A percentile compares a stretch with the other conserved stretches of the same genome.
These are phyloP conservation scores for Cariama cristata DNA, from an alignment of 2,113 vertebrate genomes.

Conservation along the genomic window DNA sequence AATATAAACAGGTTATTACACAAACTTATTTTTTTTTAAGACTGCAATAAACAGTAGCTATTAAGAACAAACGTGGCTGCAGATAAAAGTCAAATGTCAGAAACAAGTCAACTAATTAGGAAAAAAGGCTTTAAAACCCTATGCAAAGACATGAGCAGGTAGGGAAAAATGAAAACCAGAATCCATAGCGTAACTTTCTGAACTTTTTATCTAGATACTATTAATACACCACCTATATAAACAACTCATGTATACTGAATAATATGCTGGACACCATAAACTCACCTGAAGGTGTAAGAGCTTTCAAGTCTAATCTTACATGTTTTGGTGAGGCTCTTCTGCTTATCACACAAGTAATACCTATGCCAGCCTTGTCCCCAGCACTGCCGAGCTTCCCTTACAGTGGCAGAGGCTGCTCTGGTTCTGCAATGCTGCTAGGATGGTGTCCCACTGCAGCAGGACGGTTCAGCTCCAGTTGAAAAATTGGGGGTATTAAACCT, in stretches of 20 bases:
- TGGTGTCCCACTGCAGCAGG: neutral
- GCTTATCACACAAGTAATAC: neutral
- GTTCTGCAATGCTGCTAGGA: neutral
- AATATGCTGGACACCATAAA: neutral
- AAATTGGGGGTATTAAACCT: accelerated
- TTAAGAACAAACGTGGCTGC: neutral
- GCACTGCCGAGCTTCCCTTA: neutral
- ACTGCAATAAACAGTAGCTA: neutral
- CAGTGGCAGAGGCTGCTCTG: neutral
- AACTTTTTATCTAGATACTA: neutral
- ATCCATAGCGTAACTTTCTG: neutral
- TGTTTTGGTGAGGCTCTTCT: neutral
- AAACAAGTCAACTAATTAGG: neutral
- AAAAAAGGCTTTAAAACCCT: neutral
- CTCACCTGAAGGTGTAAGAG: neutral
- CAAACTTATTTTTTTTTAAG: neutral
- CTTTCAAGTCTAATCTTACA: neutral
- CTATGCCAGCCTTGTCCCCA: neutral
- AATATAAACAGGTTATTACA: neutral
- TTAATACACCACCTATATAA: neutral
- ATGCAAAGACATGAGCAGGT: neutral
- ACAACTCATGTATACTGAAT: neutral
- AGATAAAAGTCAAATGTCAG: neutral
- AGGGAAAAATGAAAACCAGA: neutral
- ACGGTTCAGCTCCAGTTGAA: neutral